Evolutionary conservation across 2,797 vertebrate genomes (phyloP).

Genomic region (Argyrosomus regius): DNA sequence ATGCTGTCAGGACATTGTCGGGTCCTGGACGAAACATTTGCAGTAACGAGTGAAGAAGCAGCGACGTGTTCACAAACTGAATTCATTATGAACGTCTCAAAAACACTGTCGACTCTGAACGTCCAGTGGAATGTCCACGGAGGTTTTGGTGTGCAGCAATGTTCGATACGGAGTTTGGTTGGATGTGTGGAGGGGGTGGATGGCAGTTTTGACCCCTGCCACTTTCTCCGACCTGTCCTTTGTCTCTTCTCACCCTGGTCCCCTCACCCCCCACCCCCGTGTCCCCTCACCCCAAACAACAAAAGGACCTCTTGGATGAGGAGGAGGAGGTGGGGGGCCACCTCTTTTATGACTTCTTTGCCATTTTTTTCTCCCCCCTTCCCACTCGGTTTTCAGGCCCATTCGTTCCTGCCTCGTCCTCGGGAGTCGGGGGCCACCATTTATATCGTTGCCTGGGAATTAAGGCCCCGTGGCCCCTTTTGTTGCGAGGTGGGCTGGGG

Average conservation of each 20-base stretch:
- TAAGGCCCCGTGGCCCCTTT: slow-evolving; percentile 89
- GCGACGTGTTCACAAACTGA: not conserved
- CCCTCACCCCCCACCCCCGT: slow-evolving; percentile 49
- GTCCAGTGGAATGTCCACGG: not conserved
- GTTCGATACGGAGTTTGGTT: slow-evolving; percentile 37
- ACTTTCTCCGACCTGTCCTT: slow-evolving; percentile 83
- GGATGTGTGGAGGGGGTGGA: slow-evolving; percentile 37
- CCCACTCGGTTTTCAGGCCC: slow-evolving; percentile 78
- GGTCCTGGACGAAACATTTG: too few relatives aligned
- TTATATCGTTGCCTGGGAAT: slow-evolving; percentile 94
- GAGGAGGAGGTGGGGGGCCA: slow-evolving; percentile 56
- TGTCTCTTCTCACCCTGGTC: slow-evolving; percentile 71
- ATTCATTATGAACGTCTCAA: not conserved
- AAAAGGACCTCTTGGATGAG: slow-evolving; percentile 67
- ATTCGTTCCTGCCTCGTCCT: slow-evolving; percentile 87
- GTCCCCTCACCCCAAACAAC: slow-evolving; percentile 58
- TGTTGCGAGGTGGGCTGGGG: slow-evolving; percentile 85
- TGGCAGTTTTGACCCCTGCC: slow-evolving; percentile 78
- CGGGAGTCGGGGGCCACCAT: slow-evolving; percentile 85
- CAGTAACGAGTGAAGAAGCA: too few relatives aligned
- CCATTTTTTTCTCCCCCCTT: slow-evolving; percentile 80
- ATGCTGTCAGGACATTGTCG: not conserved
- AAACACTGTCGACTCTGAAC: not conserved
- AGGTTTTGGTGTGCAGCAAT: slow-evolving; percentile 16
- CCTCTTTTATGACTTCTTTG: slow-evolving; percentile 87